Evolutionary conservation across 2,113 vertebrate genomes (phyloP), one percentile per base, ranked within the genome.

Genomic region (Steatornis caripensis): DNA sequence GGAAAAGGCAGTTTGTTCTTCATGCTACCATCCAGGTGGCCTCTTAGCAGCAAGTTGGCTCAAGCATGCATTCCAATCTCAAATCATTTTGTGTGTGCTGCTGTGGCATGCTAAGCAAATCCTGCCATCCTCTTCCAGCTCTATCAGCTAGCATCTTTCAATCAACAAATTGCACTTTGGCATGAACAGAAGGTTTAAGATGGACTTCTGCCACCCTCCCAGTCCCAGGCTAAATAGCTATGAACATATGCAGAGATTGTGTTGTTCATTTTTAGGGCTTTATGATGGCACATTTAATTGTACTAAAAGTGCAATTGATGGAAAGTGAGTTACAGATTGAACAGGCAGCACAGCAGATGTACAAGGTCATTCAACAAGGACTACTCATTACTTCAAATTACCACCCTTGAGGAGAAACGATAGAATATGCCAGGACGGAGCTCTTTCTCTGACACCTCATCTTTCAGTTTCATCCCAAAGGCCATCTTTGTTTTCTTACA

Each of bases 341-440:
- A 93, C 41, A 97, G 94, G 57, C 91, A 98, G 94, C 72, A 80
- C 80, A 95, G 88, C 95, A 97, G 95, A 96, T 96, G 81, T 46
- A 96, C 87, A 95, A 97, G 95, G 94, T 97, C 97, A 96, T 90
- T 98, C 96, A 94, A 87, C 66, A 95, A 97, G 94, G 94, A 88
- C 94, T 97, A 88, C 94, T 97, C 97, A 97, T 97, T 97, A 97
- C 90, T 98, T 96, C 95, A 94, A 96, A 98, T 97, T 96, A 98
- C 88, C 89, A 95, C 91, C 96, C 96, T 93, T 66, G 93, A 96
- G 94, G 89, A 97, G 90, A 95, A 96, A 74, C 91, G 54, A 23
- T n/a, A 79, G 80, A 72, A 32, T 43, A 61, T 60, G 81, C 87
- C 93, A 97, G 89, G 62, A 91, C 92, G 60, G 61, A 96, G 86